These are phyloP conservation scores for Chaetodon trifasciatus DNA, from an alignment of 2,797 vertebrate genomes.

Conservation along the genomic window DNA sequence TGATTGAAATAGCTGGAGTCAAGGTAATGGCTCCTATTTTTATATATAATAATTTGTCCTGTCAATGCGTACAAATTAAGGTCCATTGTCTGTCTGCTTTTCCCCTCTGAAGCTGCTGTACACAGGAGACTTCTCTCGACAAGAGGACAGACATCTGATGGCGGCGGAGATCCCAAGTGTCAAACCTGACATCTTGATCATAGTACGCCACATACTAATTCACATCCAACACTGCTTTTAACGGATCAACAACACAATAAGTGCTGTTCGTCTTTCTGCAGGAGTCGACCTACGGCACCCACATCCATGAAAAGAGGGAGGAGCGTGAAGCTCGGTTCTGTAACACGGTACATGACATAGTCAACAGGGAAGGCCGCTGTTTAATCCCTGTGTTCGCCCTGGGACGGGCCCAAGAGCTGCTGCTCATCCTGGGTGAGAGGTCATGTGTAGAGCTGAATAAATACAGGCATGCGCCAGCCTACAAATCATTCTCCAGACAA, in stretches of 20 bases:
- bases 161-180: conserved; percentile 94
- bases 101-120: conserved; percentile 89
- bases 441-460: conserved; percentile 23
- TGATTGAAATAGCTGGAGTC: conserved; percentile 97
- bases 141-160: conserved; percentile 97
- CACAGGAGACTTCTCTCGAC: conserved; percentile 96
- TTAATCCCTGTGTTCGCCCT: conserved; percentile 91
- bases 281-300: conserved; percentile 87
- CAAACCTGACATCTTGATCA: conserved; percentile 93
- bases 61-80: background rate
- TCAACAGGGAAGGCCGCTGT: conserved; percentile 92
- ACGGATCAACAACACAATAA: background rate
- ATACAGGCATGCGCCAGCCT: too few relatives aligned
- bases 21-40: conserved; percentile 85
- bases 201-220: conserved; percentile 54
- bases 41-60: too few relatives aligned
- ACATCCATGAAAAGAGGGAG: conserved; percentile 93
- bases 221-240: background rate
- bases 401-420: conserved; percentile 94
- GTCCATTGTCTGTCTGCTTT: background rate
- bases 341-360: conserved; percentile 93
- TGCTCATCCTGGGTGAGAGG: conserved; percentile 92
- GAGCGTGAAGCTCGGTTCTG: conserved; percentile 93
- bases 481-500: too few relatives aligned
- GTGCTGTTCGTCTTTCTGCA: conserved; percentile 27